phyloP scores from a whole-genome alignment of 2,888 invertebrate genomes.

The Nephrotoma guestfalica region DNA sequence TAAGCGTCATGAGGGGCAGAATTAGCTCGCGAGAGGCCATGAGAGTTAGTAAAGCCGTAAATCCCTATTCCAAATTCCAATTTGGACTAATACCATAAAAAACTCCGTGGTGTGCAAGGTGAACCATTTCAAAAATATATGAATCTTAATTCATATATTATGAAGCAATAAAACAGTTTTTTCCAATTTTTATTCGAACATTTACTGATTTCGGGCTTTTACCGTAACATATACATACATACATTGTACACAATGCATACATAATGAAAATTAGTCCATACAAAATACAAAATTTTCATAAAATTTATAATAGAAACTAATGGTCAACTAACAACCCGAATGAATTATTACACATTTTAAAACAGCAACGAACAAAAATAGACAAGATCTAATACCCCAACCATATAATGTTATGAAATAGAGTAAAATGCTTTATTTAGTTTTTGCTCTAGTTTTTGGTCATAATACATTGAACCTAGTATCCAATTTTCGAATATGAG shows the following conservation, averaged over 20 bases:
- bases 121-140: too few relatives aligned
- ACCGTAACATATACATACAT: too few relatives aligned
- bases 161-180: too few relatives aligned
- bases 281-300: background rate
- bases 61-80: too few relatives aligned
- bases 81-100: too few relatives aligned
- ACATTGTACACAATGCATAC: background rate
- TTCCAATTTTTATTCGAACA: too few relatives aligned
- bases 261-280: background rate
- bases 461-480: background rate
- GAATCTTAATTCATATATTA: too few relatives aligned
- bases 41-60: too few relatives aligned
- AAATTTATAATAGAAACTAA: background rate
- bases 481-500: background rate
- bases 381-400: background rate
- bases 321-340: background rate
- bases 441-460: background rate
- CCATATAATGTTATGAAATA: background rate
- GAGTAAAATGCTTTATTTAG: background rate
- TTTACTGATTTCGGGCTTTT: too few relatives aligned
- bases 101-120: too few relatives aligned
- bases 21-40: too few relatives aligned
- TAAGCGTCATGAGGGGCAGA: too few relatives aligned
- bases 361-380: background rate
- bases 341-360: background rate